A percentile compares a stretch with the other conserved stretches of the same genome.
phyloP scores from a whole-genome alignment of 2,113 vertebrate genomes.

The Picathartes gymnocephalus region DNA sequence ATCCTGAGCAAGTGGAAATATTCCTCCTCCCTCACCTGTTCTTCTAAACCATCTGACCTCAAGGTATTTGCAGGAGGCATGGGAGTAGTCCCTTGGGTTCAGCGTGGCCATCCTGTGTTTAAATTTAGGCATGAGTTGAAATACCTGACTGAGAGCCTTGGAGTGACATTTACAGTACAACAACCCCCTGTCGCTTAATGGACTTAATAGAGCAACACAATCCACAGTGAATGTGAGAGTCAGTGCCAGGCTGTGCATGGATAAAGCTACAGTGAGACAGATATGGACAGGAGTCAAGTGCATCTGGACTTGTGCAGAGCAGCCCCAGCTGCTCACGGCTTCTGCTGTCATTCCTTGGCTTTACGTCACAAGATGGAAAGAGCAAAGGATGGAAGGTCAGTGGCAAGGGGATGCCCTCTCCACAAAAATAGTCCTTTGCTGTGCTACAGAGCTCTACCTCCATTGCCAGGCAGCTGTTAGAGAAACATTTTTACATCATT shows the following conservation, averaged over 20 bases:
- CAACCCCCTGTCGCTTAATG: not conserved
- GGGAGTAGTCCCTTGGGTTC: not conserved
- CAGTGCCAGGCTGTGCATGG: not conserved
- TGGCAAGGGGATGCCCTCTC: not conserved
- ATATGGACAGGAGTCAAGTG: constrained; percentile 43
- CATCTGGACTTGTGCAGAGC: not conserved
- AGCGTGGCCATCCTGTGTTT: not conserved
- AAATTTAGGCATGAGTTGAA: not conserved
- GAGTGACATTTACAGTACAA: not conserved
- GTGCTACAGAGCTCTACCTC: not conserved
- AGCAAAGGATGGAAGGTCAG: not conserved
- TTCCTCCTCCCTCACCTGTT: not conserved
- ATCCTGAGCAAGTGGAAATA: not conserved
- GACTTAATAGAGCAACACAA: not conserved
- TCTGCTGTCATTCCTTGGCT: not conserved
- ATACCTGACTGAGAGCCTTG: not conserved
- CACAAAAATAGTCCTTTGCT: not conserved
- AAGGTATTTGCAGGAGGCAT: not conserved
- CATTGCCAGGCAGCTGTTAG: constrained; percentile 15
- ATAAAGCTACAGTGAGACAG: not conserved
- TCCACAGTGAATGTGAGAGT: not conserved
- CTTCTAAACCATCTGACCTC: not conserved
- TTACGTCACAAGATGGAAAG: not conserved
- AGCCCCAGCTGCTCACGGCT: not conserved
- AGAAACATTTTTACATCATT: not conserved